Conservation (phyloP, 2,888 invertebrate genomes). For the Megastigmus dorsalis region DNA sequence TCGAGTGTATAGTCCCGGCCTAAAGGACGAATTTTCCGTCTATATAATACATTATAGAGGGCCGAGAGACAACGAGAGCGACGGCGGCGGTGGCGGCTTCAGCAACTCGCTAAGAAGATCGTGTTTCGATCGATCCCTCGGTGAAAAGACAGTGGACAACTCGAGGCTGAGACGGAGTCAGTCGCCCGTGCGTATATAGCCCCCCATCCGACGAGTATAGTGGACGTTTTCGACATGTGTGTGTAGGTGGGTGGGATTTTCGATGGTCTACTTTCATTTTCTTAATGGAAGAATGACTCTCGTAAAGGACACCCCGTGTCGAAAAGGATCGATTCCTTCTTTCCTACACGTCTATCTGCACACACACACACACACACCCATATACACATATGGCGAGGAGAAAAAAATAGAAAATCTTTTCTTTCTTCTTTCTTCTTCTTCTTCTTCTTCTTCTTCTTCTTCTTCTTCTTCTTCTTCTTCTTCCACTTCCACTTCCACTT, state of each 20-base stretch:
- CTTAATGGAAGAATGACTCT: constrained; percentile 49
- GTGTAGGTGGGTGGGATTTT: constrained; percentile 7
- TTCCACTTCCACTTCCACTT: too few species aligned
- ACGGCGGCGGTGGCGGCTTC: not conserved
- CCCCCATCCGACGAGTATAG: too few species aligned
- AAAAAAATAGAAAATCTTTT: constrained; percentile 22
- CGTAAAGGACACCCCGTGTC: constrained; percentile 15
- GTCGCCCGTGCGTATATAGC: not conserved
- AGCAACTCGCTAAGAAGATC: constrained; percentile 21
- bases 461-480: too few species aligned
- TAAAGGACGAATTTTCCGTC: constrained; percentile 10
- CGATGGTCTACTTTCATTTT: constrained; percentile 54
- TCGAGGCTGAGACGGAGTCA: constrained; percentile 5
- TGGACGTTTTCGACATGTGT: constrained; percentile 31
- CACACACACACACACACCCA: not conserved
- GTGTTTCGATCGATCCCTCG: constrained; percentile 48
- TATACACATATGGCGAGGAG: not conserved
- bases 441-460: too few species aligned
- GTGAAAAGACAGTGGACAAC: not conserved
- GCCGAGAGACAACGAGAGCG: not conserved
- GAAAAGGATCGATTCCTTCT: not conserved
- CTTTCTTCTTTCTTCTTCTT: not conserved
- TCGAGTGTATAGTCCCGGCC: constrained; percentile 3
- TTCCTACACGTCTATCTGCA: too few species aligned
- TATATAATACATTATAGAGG: constrained; percentile 18